phyloP scores from a whole-genome alignment of 2,113 vertebrate species.

The sheep (Ovis aries) region ARS-UI_Ramb_v3.0 NC_056056.1:59624001-59624500 shows the following conservation, averaged over 20 bases:
- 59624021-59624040: neutral
- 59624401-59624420: neutral
- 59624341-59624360: neutral
- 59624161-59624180: neutral
- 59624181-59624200: accelerated
- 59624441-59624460: neutral
- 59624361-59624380: neutral
- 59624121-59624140: neutral
- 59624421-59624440: neutral
- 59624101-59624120: neutral
- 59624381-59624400: neutral
- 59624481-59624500: neutral
- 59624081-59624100: neutral
- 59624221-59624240: neutral
- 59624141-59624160: neutral
- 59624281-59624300: neutral
- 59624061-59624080: neutral
- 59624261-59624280: neutral
- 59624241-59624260: neutral
- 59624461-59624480: neutral
- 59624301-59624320: neutral
- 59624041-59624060: neutral
- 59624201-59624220: neutral
- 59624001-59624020: neutral
- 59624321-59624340: neutral